Evolutionary conservation across 2,113 vertebrate genomes (phyloP), one percentile per base, ranked within the genome.

Genomic region (Hemiprocne comata): DNA sequence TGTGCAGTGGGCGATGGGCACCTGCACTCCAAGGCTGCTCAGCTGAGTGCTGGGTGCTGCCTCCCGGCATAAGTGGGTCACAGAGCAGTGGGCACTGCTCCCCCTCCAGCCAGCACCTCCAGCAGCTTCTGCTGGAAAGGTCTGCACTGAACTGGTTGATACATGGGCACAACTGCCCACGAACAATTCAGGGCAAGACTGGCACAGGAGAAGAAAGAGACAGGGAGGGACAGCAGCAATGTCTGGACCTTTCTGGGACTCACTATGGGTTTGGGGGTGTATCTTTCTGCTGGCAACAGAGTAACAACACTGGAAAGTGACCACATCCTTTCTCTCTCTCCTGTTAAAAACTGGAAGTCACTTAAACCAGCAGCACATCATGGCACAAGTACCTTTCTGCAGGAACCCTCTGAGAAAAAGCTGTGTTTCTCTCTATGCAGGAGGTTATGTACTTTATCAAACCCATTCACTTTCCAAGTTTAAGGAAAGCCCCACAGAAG

Each of bases 21-120:
- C 58, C 53, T 18, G 21, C 7, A 4, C 11, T 4, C 4, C 0
- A 0, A 0, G 1, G 57, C 31, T 0, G 4, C 80, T 50, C 84
- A 38, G 87, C 77, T 58, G 40, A 14, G 26, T 48, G 1, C 12
- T 1, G 11, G 11, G 7, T 1, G 1, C 69, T 29, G 48, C 31
- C 31, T 25, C 81, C 64, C 36, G 1, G 3, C 77, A 31, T 53
- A 54, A 14, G 53, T 1, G 24, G 88, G 54, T 62, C 73, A 65
- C 38, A 23, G 54, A 2, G 6, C 54, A 20, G 1, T 1, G 1
- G 29, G 46, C 80, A 65, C 10, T 0, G 1, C 58, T 19, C 40
- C 13, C 15, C 44, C 76, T 55, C 17, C 76, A 55, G 46, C 34
- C 64, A 11, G 65, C 44, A 19, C 50, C 40, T 21, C 15, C 5